Base-by-base conservation (phyloP, 2,888 invertebrate genomes). In the Lottia scabra region DNA sequence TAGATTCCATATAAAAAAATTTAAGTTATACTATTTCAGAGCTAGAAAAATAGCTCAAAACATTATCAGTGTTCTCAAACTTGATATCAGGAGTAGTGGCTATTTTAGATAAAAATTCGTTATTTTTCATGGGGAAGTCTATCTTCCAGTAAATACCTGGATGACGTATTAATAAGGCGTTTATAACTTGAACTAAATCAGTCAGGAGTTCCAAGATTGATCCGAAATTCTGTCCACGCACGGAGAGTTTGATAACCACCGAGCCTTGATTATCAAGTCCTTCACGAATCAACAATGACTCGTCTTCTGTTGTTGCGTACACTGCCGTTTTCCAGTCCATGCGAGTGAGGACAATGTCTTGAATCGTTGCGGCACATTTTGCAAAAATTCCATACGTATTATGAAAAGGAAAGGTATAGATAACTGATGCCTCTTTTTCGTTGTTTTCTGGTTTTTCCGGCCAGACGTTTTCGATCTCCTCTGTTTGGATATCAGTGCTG, bases 301-400 rank as follows among this genome's bases (percentile, higher is more conserved):
- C 78, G 8, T 76, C 78, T 30, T 82, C 80, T 26, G 82, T 76
- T 23, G 80, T 82, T 12, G 82, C 87, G 67, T 78, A 83, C 6
- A 87, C 75, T n/a, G 81, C 76, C 68, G 86, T 79, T 64, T 79
- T 75, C 87, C 86, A 87, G 81, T 88, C 88, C 23, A 83, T 77
- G 70, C 88, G 75, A 2, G 79, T 75, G 13, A 80, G 63, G 0
- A 86, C 82, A 44, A 80, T 75, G 27, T 83, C 81, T 70, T 88
- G 88, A 48, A 87, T 71, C 27, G 79, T 68, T n/a, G 81, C 75
- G 6, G 76, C 66, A 23, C 82, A 67, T 68, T 75, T 80, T 73
- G 86, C 84, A 73, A 87, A 84, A 23, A 86, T 62, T 13, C 86
- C 86, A 10, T 76, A 73, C 26, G 87, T 85, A 63, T 68, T 83